A percentile compares a stretch with the other conserved stretches of the same genome.
phyloP scores from a whole-genome alignment of 2,797 vertebrate genomes.

The Halcyon leucocephala region DNA sequence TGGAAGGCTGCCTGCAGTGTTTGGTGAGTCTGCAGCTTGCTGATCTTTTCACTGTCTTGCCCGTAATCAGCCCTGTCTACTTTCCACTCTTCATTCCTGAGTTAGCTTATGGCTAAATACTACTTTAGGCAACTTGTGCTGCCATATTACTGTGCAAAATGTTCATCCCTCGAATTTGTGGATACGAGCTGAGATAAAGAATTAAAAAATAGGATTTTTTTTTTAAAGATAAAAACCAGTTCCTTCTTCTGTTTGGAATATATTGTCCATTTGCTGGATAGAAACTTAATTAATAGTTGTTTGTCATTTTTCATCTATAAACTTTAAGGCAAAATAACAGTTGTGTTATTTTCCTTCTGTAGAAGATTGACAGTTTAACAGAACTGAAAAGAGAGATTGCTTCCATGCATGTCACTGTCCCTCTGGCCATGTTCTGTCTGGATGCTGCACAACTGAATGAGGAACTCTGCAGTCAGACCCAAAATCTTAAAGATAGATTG shows the following conservation, averaged over 20 bases:
- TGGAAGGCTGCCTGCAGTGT: background rate
- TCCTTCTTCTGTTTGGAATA: background rate
- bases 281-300: background rate
- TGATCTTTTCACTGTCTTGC: background rate
- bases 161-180: background rate
- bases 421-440: constrained; percentile 91
- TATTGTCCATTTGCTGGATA: background rate
- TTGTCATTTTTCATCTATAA: background rate
- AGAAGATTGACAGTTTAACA: constrained; percentile 86
- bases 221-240: background rate
- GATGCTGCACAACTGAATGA: constrained; percentile 83
- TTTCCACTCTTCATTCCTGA: background rate
- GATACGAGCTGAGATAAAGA: background rate
- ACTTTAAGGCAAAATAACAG: background rate
- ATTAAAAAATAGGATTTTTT: too few species aligned
- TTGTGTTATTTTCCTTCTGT: constrained; percentile 7
- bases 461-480: constrained; percentile 82
- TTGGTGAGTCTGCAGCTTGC: background rate
- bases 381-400: constrained; percentile 83
- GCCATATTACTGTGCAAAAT: background rate
- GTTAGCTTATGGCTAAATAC: background rate
- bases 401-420: constrained; percentile 83
- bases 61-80: background rate
- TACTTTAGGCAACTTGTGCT: background rate
- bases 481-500: constrained; percentile 83